phyloP scores from a whole-genome alignment of 2,113 vertebrate genomes.

The Myodes glareolus region DNA sequence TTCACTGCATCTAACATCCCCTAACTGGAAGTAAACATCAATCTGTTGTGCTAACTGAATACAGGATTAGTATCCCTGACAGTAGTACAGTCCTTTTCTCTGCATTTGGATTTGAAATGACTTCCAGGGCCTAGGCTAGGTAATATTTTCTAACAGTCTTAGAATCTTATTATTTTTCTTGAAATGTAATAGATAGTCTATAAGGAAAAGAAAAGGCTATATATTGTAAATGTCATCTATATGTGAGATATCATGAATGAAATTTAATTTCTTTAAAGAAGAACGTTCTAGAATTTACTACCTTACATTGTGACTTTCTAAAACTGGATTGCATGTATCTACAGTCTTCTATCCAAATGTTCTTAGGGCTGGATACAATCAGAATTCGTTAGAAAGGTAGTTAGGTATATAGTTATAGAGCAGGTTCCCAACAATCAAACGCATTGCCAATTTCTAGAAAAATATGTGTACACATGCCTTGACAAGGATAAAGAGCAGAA shows the following conservation, averaged over 20 bases:
- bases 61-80: background rate
- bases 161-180: background rate
- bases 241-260: background rate
- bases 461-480: background rate
- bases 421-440: background rate
- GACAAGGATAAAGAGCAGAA: background rate
- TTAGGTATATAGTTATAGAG: background rate
- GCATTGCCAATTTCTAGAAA: background rate
- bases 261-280: background rate
- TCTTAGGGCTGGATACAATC: background rate
- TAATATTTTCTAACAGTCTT: background rate
- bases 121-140: background rate
- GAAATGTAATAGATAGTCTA: background rate
- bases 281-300: background rate
- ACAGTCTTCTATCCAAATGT: conserved; percentile 3
- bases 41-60: background rate
- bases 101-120: background rate
- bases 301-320: background rate
- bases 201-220: background rate
- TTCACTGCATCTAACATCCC: background rate
- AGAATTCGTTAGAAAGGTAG: background rate
- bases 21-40: background rate
- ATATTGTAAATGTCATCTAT: conserved; percentile 1
- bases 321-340: background rate
- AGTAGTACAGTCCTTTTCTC: background rate